These are phyloP conservation scores for Chlorospingus semifuscus DNA, from an alignment of 2,797 vertebrate species.

Conservation along the genomic window DNA sequence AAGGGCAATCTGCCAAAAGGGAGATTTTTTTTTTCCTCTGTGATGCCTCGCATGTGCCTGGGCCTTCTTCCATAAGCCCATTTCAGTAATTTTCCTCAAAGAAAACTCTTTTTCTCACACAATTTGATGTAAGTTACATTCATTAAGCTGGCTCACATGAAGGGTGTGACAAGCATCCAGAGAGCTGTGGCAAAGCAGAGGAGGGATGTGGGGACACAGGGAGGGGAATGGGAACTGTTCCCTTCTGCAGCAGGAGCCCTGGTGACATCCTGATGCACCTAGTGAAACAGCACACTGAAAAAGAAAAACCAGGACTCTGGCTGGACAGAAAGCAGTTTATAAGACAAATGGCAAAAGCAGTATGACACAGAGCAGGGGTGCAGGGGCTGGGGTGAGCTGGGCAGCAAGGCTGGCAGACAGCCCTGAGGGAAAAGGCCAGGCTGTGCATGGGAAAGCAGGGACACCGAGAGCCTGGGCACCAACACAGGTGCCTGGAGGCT, in stretches of 20 bases:
- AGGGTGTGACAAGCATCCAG: background rate
- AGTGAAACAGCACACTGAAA: background rate
- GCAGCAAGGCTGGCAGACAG: background rate
- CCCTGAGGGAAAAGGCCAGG: background rate
- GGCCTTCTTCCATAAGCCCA: background rate
- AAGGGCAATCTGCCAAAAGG: background rate
- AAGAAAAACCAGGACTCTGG: background rate
- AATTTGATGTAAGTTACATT: background rate
- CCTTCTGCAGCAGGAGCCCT: background rate
- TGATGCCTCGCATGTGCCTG: background rate
- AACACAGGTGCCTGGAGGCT: background rate
- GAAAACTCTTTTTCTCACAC: background rate
- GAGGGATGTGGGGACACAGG: background rate
- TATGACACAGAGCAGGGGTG: background rate
- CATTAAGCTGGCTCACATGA: background rate
- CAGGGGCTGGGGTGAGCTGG: background rate
- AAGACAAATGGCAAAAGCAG: background rate
- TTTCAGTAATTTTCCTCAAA: background rate
- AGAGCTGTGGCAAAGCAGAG: background rate
- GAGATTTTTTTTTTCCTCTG: background rate
- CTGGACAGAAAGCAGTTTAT: background rate
- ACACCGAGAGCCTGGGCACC: rapidly evolving
- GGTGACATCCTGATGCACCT: background rate
- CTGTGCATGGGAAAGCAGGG: background rate
- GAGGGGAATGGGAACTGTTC: background rate